phyloP scores from a whole-genome alignment of 2,113 vertebrate genomes.

The Paratilapia polleni region DNA sequence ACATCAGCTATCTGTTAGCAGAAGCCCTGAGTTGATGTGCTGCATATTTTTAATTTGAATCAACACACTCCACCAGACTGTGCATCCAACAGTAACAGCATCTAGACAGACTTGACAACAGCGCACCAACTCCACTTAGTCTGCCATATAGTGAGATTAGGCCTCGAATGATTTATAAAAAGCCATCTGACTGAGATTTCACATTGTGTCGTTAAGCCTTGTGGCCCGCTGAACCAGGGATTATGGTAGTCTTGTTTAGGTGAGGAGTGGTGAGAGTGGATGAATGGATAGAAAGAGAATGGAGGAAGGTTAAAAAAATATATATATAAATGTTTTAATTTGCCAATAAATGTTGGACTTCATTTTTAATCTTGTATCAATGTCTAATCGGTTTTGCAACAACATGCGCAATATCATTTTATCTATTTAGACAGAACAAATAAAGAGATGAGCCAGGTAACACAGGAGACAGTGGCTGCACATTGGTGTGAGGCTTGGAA shows the following conservation, averaged over 20 bases:
- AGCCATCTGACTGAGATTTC: slow-evolving; percentile 54
- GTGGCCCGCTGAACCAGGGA: slow-evolving; percentile 38
- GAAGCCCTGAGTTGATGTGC: not conserved
- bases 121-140: slow-evolving; percentile 13
- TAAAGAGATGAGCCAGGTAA: slow-evolving; percentile 28
- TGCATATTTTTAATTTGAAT: slow-evolving; percentile 7
- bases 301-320: not conserved
- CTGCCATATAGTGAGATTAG: slow-evolving; percentile 34
- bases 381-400: not conserved
- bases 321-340: not conserved
- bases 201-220: slow-evolving; percentile 54
- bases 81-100: not conserved
- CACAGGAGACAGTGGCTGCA: slow-evolving; percentile 4
- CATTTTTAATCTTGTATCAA: not conserved
- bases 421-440: slow-evolving; percentile 24
- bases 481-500: slow-evolving; percentile 42
- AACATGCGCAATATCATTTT: not conserved
- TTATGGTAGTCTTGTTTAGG: slow-evolving; percentile 63
- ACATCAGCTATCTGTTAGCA: not conserved
- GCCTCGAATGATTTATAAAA: slow-evolving; percentile 31
- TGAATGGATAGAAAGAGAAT: not conserved
- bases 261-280: not conserved
- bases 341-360: not conserved
- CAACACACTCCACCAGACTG: slow-evolving; percentile 1
- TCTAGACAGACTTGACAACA: slow-evolving; percentile 12